Evolutionary conservation across 2,888 invertebrate species (phyloP), one percentile per base, ranked within the genome.

Genomic region (Trissoscelio sp.): DNA sequence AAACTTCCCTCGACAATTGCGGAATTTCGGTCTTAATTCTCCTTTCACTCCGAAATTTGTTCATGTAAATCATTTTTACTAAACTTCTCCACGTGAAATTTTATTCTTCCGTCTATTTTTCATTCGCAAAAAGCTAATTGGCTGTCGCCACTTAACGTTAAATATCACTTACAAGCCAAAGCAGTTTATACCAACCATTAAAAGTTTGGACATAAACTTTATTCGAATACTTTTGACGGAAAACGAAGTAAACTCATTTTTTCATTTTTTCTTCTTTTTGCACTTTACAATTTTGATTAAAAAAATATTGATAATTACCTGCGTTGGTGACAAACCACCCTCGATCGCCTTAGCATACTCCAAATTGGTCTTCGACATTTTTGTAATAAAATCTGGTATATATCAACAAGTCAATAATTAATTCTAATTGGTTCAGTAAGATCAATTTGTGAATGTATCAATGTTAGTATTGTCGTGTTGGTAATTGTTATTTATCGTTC

Each of bases 291-390:
- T n/a, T n/a, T n/a, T n/a, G n/a, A 28, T 28, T 28, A 28, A 28
- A 28, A 28, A 28, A 28, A 5, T 5, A 28, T 28, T 28, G 6
- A 5, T 28, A 28, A 28, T 80, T 80, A 90, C 90, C 90, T 90
- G 89, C 6, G 87, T 87, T 28, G 89, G 88, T 70, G 85, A 86
- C 24, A 87, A 83, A 20, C 87, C 89, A 70, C 89, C 86, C 81
- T 91, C 91, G 16, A 90, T 81, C 62, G 90, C 87, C 77, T 91
- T 91, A 3, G 87, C 88, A 83, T 89, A 90, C 66, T 90, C 88
- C 44, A 85, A 66, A 31, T 83, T 81, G 57, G 84, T 78, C 82
- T 87, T 87, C 11, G 85, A 82, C 88, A 89, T 89, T 83, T 85
- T 83, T 73, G 18, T 66, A 55, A 44, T 28, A 64, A 72, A 60